Evolutionary conservation across 2,113 vertebrate genomes (phyloP), one percentile per base, ranked within the genome.

Genomic region (Myotis brandtii): DNA sequence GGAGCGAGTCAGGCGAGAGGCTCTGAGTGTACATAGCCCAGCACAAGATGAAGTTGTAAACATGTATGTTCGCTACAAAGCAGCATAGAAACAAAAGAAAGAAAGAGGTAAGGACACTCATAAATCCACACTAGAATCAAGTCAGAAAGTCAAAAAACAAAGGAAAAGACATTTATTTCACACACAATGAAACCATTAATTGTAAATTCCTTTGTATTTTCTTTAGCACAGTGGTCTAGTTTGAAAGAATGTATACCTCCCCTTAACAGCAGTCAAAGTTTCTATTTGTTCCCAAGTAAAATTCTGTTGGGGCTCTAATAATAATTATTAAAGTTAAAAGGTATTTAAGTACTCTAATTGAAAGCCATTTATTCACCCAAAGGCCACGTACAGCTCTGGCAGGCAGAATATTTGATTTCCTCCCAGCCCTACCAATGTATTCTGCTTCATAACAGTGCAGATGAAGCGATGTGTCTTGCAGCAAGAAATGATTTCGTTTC

Each of bases 401-500:
- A 59, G 97, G 89, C 90, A 97, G 96, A 89, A 96, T 97, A 97
- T 96, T 37, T 96, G 95, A 97, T 95, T 95, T 81, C 95, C 91
- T 96, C 48, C 64, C 62, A 93, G 91, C 93, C 95, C 93, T 97
- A 95, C 97, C 77, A 0, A 72, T 94, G 95, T 54, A 81, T 93
- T 95, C 94, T 95, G 86, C 96, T 97, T 97, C 95, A 97, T 97
- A 98, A 97, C 89, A 95, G 95, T 95, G 94, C 96, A 95, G 93
- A 72, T 87, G 96, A 98, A 98, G 97, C 6, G 16, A 97, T 98
- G 93, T 25, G 5, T 98, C 98, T 98, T 79, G 84, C 93, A 95
- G 98, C 96, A 81, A 96, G 97, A 27, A 98, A 62, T 95, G 97
- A 98, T 98, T 98, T 98, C 96, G 98, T 98, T 98, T 97, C 98